These are phyloP conservation scores for Pygmarrhopalites habei DNA, from an alignment of 1,140 invertebrate species.

Conservation along the genomic window DNA sequence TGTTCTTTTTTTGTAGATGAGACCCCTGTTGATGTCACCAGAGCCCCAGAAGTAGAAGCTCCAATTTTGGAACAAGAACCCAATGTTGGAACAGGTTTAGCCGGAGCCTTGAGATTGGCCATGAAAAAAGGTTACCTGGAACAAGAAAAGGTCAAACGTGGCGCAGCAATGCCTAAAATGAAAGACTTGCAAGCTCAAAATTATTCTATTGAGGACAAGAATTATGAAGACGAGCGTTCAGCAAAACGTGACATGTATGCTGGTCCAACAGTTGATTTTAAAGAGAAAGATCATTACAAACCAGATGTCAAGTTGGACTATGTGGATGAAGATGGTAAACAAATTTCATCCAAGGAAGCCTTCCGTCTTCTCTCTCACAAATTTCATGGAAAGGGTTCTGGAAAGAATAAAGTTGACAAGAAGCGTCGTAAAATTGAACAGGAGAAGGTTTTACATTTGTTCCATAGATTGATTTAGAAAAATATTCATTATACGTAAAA, in stretches of 20 bases:
- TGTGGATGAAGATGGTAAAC: constrained; percentile 88
- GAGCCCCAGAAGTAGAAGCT: constrained; percentile 48
- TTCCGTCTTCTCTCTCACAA: constrained; percentile 93
- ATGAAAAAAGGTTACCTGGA: constrained; percentile 93
- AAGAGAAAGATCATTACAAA: constrained; percentile 86
- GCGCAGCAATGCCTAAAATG: constrained; percentile 62
- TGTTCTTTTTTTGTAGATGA: constrained; percentile 39
- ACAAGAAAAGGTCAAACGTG: constrained; percentile 64
- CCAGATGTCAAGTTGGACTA: constrained; percentile 92
- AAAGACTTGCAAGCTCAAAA: constrained; percentile 77
- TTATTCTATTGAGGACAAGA: constrained; percentile 96
- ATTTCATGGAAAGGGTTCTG: constrained; percentile 98
- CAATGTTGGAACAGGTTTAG: constrained; percentile 83
- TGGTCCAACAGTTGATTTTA: constrained; percentile 84
- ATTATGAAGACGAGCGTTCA: constrained; percentile 78
- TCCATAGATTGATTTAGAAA: too few relatives aligned
- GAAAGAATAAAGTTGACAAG: constrained; percentile 98
- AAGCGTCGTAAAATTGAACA: constrained; percentile 90
- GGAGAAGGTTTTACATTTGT: constrained; percentile 58
- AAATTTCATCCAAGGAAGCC: constrained; percentile 90
- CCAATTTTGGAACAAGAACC: constrained; percentile 91
- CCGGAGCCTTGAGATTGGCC: constrained; percentile 82
- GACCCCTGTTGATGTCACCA: constrained; percentile 40
- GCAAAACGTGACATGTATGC: constrained; percentile 66
- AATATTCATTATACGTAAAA: too few relatives aligned